These are phyloP conservation scores for Alloscopus bannaensis DNA, from an alignment of 2,888 invertebrate genomes.

Conservation along the genomic window DNA sequence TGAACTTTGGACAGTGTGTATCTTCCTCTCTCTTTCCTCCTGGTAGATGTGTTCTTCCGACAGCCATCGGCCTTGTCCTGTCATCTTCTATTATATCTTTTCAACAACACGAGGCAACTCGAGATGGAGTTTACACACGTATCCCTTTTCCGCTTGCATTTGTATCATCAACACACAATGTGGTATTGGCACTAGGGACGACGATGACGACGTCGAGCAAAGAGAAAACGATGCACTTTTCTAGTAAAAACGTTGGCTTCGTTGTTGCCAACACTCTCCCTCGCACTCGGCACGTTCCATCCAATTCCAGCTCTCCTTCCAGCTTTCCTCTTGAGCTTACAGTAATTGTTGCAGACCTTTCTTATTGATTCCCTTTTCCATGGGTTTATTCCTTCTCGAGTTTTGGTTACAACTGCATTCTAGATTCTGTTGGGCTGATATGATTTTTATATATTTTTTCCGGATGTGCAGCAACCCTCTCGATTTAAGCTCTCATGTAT, in stretches of 20 bases:
- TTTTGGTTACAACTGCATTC: not conserved
- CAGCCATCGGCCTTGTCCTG: conserved; percentile 58
- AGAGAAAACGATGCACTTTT: conserved; percentile 3
- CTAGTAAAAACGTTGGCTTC: conserved; percentile 9
- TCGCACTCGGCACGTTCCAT: conserved; percentile 49
- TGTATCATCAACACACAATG: conserved; percentile 1
- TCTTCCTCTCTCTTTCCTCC: no score
- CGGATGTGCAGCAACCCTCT: not conserved
- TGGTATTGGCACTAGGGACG: conserved; percentile 7
- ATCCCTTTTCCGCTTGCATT: conserved; percentile 41
- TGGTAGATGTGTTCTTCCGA: conserved; percentile 50
- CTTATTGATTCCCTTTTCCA: no score
- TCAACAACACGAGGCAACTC: conserved; percentile 35
- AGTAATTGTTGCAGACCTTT: no score
- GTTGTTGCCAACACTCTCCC: conserved; percentile 40
- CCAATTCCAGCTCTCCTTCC: conserved; percentile 49
- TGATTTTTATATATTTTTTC: not conserved
- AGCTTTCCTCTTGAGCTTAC: not conserved
- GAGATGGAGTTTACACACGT: conserved; percentile 44
- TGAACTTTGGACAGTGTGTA: conserved; percentile 34
- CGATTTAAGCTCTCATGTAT: no score
- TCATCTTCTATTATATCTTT: conserved; percentile 57
- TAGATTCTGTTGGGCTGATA: not conserved
- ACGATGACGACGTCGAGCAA: not conserved
- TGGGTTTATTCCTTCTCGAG: not conserved